These are phyloP conservation scores for Thecocarcelia acutangulata DNA, from an alignment of 2,888 invertebrate genomes.

Conservation along the genomic window DNA sequence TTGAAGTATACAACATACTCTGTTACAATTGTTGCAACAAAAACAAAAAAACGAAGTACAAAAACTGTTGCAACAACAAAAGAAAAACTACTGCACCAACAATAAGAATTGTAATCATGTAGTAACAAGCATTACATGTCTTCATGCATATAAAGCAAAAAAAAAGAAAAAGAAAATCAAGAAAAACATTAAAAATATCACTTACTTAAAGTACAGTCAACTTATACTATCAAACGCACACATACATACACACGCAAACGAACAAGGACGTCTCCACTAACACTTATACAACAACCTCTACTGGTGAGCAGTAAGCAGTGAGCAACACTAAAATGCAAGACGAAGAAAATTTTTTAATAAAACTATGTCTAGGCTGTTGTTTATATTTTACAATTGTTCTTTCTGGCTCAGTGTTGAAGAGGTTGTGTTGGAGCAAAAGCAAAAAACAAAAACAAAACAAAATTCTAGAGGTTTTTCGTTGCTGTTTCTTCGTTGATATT, in stretches of 20 bases:
- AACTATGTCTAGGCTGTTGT: slow-evolving; percentile 56
- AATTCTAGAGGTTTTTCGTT: slow-evolving; percentile 22
- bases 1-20: slow-evolving; percentile 36
- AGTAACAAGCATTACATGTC: slow-evolving; percentile 62
- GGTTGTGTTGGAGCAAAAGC: neutral
- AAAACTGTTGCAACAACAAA: slow-evolving; percentile 28
- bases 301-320: neutral
- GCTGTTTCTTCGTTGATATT: slow-evolving; percentile 17
- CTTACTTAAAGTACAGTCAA: slow-evolving; percentile 51
- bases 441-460: slow-evolving; percentile 6
- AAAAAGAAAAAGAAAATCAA: neutral
- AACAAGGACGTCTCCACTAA: slow-evolving; percentile 27
- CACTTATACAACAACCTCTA: too few species aligned
- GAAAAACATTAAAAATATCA: slow-evolving; percentile 41
- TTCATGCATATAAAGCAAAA: neutral
- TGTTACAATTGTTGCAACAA: slow-evolving; percentile 16
- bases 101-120: slow-evolving; percentile 59
- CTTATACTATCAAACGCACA: neutral
- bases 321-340: neutral
- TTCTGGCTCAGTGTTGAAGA: neutral
- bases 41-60: slow-evolving; percentile 12
- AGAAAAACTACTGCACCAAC: slow-evolving; percentile 8
- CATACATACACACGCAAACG: neutral
- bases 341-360: neutral
- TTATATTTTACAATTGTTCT: slow-evolving; percentile 10